These are phyloP conservation scores for Caranx melampygus DNA, from an alignment of 2,113 vertebrate species.

Conservation along the genomic window DNA sequence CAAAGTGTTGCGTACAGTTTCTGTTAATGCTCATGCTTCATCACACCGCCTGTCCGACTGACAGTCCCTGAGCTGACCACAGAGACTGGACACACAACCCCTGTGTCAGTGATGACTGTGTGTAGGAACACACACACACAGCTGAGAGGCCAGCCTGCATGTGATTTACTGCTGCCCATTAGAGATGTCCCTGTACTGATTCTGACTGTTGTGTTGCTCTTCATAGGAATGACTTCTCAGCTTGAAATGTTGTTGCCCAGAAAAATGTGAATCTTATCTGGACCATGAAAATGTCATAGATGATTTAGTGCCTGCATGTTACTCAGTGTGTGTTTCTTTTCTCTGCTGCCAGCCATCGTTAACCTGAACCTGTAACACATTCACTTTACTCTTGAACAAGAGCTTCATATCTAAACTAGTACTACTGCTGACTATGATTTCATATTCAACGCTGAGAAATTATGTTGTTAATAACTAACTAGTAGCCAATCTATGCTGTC, in stretches of 20 bases:
- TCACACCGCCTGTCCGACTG: neutral
- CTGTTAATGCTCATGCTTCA: neutral
- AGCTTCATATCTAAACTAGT: constrained; percentile 16
- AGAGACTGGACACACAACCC: neutral
- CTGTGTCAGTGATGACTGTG: neutral
- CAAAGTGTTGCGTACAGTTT: neutral
- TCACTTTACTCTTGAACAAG: constrained; percentile 2
- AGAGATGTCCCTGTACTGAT: constrained; percentile 34
- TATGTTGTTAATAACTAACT: neutral
- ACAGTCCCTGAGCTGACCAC: neutral
- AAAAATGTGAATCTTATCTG: constrained; percentile 54
- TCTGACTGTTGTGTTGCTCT: constrained; percentile 43
- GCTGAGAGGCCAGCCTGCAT: constrained; percentile 35
- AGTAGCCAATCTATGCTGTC: neutral
- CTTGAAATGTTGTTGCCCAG: constrained; percentile 59
- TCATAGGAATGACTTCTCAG: constrained; percentile 39
- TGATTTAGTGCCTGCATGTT: constrained; percentile 68
- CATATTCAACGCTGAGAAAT: neutral
- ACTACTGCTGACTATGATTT: neutral
- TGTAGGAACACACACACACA: constrained; percentile 7
- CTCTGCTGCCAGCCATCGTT: neutral
- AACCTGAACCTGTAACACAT: constrained; percentile 7
- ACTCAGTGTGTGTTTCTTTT: constrained; percentile 10
- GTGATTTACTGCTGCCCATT: constrained; percentile 33
- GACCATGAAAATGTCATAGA: constrained; percentile 51